Base-by-base conservation (phyloP, 2,888 invertebrate species). In the Pinctada fucata region DNA sequence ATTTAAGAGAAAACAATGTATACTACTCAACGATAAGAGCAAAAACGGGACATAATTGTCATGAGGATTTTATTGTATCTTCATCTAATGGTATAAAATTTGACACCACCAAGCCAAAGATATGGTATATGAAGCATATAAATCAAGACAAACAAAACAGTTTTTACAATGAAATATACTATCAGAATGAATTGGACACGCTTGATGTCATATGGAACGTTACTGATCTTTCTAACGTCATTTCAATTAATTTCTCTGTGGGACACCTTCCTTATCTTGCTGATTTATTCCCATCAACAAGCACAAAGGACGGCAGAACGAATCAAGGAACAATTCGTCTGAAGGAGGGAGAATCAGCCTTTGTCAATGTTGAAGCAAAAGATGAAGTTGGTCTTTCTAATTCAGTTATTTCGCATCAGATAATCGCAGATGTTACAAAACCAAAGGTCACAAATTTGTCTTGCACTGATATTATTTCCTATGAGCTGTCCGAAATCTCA, bases 1-100 rank as follows among this genome's bases (percentile, higher is more conserved):
- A 82, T 86, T 5, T 75, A 78, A 71, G 85, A 89, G 64, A n/a
- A n/a, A n/a, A n/a, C 84, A 85, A 13, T 76, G 82, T n/a, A 1
- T 86, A 86, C 45, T 88, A 80, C 69, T 71, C 84, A 10, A 85
- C 86, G 2, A 84, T 89, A 2, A 75, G 87, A 16, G 89, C 89
- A 13, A 76, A 73, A 2, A 87, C 87, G 8, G 89, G 88, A 50
- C 78, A 83, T 69, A 79, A 67, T 6, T 88, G 88, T 72, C 71
- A 70, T 8, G 85, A 86, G 13, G 79, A 83, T 10, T 86, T 82
- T 66, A 87, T 88, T 47, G 76, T 86, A 4, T 85, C 89, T 1
- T 79, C 85, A 4, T 87, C 88, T 3, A 83, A 87, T 75, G 89
- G 89, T 5, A 81, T 87, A 48, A 83, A 75, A 1, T 49, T 85